Percentiles rank a stretch among this genome's conserved stretches.
phyloP scores from a whole-genome alignment of 1,140 invertebrate genomes.

The Bombyx mandarina region DNA sequence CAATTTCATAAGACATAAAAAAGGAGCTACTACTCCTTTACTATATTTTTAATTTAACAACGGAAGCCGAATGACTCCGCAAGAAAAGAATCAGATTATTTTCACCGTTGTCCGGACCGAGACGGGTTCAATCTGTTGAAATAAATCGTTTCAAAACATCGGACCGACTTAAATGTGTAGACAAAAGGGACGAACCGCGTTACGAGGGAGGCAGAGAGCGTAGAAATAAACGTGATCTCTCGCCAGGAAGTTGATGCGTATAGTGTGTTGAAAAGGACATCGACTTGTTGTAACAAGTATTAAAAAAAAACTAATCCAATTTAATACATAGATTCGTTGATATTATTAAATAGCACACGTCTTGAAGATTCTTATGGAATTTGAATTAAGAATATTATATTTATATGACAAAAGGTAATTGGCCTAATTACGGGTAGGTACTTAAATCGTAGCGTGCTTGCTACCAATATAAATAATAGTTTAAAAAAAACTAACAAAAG shows the following conservation, averaged over 20 bases:
- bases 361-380: too few relatives aligned
- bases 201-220: constrained; percentile 23
- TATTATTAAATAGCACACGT: too few relatives aligned
- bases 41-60: constrained; percentile 51
- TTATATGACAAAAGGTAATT: too few relatives aligned
- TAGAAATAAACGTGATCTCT: constrained; percentile 52
- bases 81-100: constrained; percentile 57
- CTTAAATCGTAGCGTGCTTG: too few relatives aligned
- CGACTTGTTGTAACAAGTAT: constrained; percentile 25
- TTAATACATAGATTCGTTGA: too few relatives aligned
- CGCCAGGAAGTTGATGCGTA: constrained; percentile 38
- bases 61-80: constrained; percentile 60
- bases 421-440: too few relatives aligned
- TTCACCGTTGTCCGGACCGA: constrained; percentile 27
- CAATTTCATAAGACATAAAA: too few relatives aligned
- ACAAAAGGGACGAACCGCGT: constrained; percentile 32
- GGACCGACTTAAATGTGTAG: constrained; percentile 18
- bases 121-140: constrained; percentile 27
- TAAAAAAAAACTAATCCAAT: too few relatives aligned
- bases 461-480: too few relatives aligned
- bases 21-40: constrained; percentile 18
- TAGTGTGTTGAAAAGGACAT: constrained; percentile 48
- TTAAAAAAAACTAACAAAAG: too few relatives aligned
- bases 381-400: too few relatives aligned
- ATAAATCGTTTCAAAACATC: constrained; percentile 44